These are phyloP conservation scores for Parasteatoda tepidariorum DNA, from an alignment of 1,140 invertebrate species.

Conservation along the genomic window DNA sequence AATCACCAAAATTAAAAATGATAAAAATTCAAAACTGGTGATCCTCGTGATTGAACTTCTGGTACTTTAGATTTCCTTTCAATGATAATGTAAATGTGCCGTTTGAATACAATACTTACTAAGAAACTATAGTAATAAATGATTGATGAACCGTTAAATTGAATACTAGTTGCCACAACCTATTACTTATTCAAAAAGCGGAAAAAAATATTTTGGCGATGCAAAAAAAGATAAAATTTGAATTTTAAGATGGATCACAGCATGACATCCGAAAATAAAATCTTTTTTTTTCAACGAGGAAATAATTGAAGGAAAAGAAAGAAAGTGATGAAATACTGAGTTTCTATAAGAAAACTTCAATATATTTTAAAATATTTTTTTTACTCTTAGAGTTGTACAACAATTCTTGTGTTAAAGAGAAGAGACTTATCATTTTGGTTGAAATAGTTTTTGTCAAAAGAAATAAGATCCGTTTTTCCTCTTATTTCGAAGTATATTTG, in stretches of 20 bases:
- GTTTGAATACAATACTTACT: background rate
- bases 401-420: too few species aligned
- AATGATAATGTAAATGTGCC: background rate
- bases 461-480: too few species aligned
- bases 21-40: conserved; percentile 14
- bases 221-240: background rate
- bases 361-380: too few species aligned
- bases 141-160: conserved; percentile 21
- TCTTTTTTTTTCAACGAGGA: conserved; percentile 7
- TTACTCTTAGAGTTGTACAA: too few species aligned
- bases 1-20: too few species aligned
- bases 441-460: too few species aligned
- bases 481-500: too few species aligned
- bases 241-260: conserved; percentile 3
- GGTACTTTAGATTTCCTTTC: background rate
- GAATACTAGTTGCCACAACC: background rate
- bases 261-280: conserved; percentile 17
- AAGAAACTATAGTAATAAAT: background rate
- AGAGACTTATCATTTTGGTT: too few species aligned
- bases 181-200: background rate
- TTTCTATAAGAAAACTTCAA: too few species aligned
- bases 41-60: background rate
- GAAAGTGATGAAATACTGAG: too few species aligned
- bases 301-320: background rate
- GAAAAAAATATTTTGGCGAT: background rate